A percentile compares a stretch with the other conserved stretches of the same genome.
phyloP scores from a whole-genome alignment of 2,113 vertebrate species.

The Chinchilla lanigera region DNA sequence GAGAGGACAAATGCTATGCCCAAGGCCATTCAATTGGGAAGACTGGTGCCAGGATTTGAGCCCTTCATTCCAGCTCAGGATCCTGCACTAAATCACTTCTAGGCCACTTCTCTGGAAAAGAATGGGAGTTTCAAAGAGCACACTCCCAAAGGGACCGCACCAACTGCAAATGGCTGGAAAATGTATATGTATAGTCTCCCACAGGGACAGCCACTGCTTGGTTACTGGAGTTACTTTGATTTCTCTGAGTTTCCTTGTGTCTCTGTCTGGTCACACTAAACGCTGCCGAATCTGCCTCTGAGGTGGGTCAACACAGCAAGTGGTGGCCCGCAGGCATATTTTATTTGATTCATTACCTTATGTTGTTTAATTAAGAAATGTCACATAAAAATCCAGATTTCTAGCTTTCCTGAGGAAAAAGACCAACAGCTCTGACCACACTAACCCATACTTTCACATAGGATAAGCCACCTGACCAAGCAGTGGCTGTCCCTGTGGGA shows the following conservation, averaged over 20 bases:
- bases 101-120: not conserved
- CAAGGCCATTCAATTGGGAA: not conserved
- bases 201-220: not conserved
- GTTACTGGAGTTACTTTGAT: not conserved
- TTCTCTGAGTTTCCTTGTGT: not conserved
- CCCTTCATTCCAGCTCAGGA: not conserved
- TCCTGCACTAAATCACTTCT: not conserved
- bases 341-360: not conserved
- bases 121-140: not conserved
- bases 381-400: constrained; percentile 1
- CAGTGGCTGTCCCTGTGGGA: not conserved
- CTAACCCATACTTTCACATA: not conserved
- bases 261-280: not conserved
- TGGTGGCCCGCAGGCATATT: not conserved
- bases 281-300: not conserved
- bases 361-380: constrained; percentile 10
- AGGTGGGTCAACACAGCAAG: not conserved
- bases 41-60: not conserved
- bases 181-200: not conserved
- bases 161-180: not conserved
- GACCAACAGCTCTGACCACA: not conserved
- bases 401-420: not conserved
- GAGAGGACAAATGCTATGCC: not conserved
- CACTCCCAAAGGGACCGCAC: not conserved
- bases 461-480: not conserved